Evolutionary conservation across 2,113 vertebrate genomes (phyloP), one percentile per base, ranked within the genome.

Genomic region (Cygnus atratus): DNA sequence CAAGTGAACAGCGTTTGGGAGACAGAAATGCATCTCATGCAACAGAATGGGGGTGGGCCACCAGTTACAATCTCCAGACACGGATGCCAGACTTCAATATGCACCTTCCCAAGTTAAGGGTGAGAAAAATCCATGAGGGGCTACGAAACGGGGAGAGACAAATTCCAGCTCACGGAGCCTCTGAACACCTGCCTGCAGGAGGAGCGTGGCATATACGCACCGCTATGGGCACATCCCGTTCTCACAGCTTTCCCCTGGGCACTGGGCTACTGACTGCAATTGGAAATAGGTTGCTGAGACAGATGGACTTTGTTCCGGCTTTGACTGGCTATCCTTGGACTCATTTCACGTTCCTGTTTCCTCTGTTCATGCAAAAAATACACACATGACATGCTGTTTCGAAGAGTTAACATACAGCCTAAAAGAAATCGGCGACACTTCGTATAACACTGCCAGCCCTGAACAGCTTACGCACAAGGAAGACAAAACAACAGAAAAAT

Each of bases 401-500:
- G 39, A 85, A 86, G 77, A 86, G 61, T 75, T 70, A 90, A 90
- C 5, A 14, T 29, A 22, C 2, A 25, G 66, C 43, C 44, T 61
- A 72, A 35, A 41, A 89, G 58, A 87, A 88, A 91, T 57, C 2
- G 1, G 48, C 20, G 48, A 58, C 65, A 70, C 18, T 73, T 78
- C 0, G 4, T 41, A 62, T 48, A 65, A 70, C 13, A 4, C 61
- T 75, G 48, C 65, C 90, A 88, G 21, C 12, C 41, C 39, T 0
- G 5, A 88, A 46, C 4, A 8, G 54, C 63, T 88, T 72, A 82
- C 44, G 43, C 26, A 76, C 41, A 39, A 84, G 66, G 44, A 92
- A 46, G 81, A 68, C 48, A 93, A 90, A 96, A 88, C 18, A 84
- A 84, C 84, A 70, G 73, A 92, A 91, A 89, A 77, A 76, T 87